phyloP scores from a whole-genome alignment of 2,797 vertebrate species.

The Pangasius mekongensis region DNA sequence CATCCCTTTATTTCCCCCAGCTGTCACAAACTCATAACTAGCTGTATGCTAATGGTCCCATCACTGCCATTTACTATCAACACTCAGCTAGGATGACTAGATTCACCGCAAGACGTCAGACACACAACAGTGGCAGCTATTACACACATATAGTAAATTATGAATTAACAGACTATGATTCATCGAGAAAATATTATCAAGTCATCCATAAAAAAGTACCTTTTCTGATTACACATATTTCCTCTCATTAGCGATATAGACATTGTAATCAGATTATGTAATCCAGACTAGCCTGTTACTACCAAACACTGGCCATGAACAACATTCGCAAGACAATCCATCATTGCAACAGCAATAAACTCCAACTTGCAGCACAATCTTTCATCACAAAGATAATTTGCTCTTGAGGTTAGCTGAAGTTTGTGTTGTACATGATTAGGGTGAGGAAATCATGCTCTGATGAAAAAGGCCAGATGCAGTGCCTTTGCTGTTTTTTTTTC shows the following conservation, averaged over 20 bases:
- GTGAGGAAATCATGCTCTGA: not conserved
- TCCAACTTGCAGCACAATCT: constrained; percentile 4
- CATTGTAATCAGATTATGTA: not conserved
- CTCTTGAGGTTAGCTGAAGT: constrained; percentile 5
- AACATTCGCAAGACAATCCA: not conserved
- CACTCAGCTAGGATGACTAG: not conserved
- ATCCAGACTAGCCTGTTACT: not conserved
- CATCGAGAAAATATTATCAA: not conserved
- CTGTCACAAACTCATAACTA: not conserved
- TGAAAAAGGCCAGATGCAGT: not conserved
- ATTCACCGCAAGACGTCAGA: not conserved
- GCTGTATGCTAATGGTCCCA: not conserved
- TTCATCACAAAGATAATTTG: constrained; percentile 6
- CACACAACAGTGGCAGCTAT: not conserved
- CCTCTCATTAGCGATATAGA: not conserved
- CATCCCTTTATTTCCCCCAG: not conserved
- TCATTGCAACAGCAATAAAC: not conserved
- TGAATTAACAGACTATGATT: not conserved
- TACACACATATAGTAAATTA: not conserved
- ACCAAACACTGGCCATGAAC: constrained; percentile 5
- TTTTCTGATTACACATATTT: not conserved
- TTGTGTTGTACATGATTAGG: not conserved
- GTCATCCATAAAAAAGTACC: not conserved
- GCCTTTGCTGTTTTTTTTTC: not conserved
- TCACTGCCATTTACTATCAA: not conserved